Evolutionary conservation across 35 echinoderm and acorn worm genomes (phyloP).

Genomic region (Heliocidaris erythrogramma): DNA sequence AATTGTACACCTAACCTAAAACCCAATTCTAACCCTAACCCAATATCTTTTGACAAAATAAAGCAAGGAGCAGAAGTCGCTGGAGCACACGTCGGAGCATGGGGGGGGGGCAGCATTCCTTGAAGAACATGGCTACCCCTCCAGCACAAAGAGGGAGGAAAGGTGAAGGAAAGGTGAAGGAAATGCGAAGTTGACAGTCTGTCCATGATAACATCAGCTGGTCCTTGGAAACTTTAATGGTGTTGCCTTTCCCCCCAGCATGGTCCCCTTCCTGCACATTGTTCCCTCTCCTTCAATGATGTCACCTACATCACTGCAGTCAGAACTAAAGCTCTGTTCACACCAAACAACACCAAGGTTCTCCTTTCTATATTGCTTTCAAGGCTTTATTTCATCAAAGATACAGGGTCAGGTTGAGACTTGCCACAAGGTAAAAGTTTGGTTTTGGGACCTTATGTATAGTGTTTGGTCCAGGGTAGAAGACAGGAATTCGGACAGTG

Average conservation of each 20-base stretch:
- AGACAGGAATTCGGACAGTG: no score
- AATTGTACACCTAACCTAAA: no score
- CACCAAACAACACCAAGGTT: not conserved
- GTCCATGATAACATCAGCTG: not conserved
- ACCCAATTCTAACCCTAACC: no score
- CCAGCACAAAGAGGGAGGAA: not conserved
- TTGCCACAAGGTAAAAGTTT: no score
- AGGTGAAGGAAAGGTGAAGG: not conserved
- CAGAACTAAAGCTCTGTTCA: not conserved
- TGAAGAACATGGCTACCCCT: not conserved
- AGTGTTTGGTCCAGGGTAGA: no score
- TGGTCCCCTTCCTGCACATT: not conserved
- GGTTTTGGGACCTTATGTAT: no score
- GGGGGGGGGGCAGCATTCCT: not conserved
- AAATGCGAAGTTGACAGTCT: constrained; percentile 6
- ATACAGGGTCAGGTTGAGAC: no score
- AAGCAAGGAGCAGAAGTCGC: no score
- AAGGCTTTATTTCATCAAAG: no score
- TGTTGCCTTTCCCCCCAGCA: not conserved
- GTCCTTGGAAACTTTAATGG: not conserved
- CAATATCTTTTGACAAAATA: no score
- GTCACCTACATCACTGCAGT: not conserved
- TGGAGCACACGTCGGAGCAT: no score
- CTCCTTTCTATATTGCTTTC: not conserved
- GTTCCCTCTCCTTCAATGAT: not conserved